These are phyloP conservation scores for Noctua janthina DNA, from an alignment of 2,888 invertebrate genomes.

Conservation along the genomic window DNA sequence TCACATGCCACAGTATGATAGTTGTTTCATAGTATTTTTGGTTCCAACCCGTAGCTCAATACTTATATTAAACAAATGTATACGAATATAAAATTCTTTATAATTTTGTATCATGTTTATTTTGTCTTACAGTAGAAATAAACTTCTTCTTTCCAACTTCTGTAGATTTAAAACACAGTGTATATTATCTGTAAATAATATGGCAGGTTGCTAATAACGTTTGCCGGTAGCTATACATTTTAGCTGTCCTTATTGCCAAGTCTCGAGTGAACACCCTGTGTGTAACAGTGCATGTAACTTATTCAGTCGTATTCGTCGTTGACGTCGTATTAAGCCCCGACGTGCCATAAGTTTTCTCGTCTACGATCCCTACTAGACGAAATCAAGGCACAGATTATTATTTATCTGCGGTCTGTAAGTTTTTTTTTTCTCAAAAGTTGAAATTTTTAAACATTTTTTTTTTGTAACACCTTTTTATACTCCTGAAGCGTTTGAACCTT, in stretches of 20 bases:
- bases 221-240: background rate
- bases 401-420: background rate
- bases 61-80: conserved; percentile 85
- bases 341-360: background rate
- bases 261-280: conserved; percentile 7
- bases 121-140: conserved; percentile 22
- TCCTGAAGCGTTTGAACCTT: background rate
- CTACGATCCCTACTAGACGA: background rate
- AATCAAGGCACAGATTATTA: background rate
- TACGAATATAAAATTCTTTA: conserved; percentile 27
- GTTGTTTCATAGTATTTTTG: conserved; percentile 23
- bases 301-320: background rate
- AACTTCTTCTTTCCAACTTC: conserved; percentile 9
- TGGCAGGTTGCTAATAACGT: background rate
- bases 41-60: conserved; percentile 67
- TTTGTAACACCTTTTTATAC: background rate
- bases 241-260: background rate
- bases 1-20: conserved; percentile 55
- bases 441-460: background rate
- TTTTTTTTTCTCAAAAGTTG: background rate
- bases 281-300: conserved; percentile 34
- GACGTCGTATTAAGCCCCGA: background rate
- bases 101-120: conserved; percentile 47
- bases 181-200: background rate
- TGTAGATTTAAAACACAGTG: conserved; percentile 10